These are phyloP conservation scores for Pogonocichla stellata DNA, from an alignment of 2,113 vertebrate species.

Conservation along the genomic window DNA sequence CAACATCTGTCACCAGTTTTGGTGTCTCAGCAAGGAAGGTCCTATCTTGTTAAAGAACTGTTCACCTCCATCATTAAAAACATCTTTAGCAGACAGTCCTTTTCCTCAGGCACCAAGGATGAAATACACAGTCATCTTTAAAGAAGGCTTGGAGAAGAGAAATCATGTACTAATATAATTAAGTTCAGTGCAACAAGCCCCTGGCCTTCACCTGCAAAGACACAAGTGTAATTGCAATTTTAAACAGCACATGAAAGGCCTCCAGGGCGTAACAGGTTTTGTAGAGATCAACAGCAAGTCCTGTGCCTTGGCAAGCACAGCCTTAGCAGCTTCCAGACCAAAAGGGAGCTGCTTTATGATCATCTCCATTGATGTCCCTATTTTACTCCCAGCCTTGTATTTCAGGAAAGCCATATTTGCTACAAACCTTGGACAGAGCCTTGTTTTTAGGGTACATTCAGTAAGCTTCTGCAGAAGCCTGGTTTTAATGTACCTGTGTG, in stretches of 20 bases:
- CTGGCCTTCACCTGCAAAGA: neutral
- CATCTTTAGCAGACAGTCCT: neutral
- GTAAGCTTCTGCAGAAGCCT: neutral
- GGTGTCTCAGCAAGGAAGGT: neutral
- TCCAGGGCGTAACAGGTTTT: neutral
- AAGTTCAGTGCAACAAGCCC: neutral
- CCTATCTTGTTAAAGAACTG: neutral
- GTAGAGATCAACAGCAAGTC: neutral
- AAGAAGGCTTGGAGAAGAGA: neutral
- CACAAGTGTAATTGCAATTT: neutral
- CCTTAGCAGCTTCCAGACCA: neutral
- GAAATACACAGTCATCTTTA: neutral
- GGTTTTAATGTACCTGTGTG: neutral
- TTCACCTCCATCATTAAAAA: neutral
- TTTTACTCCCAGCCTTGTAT: neutral
- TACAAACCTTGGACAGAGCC: accelerated
- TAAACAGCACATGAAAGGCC: neutral
- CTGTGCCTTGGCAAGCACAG: neutral
- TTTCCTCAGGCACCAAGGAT: neutral
- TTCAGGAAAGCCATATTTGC: neutral
- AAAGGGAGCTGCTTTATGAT: neutral
- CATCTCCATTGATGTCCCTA: neutral
- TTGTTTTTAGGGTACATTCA: neutral
- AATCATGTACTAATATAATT: neutral
- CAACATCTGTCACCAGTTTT: neutral